phyloP scores from a whole-genome alignment of 2,888 invertebrate species.

The Leptura quadrifasciata region DNA sequence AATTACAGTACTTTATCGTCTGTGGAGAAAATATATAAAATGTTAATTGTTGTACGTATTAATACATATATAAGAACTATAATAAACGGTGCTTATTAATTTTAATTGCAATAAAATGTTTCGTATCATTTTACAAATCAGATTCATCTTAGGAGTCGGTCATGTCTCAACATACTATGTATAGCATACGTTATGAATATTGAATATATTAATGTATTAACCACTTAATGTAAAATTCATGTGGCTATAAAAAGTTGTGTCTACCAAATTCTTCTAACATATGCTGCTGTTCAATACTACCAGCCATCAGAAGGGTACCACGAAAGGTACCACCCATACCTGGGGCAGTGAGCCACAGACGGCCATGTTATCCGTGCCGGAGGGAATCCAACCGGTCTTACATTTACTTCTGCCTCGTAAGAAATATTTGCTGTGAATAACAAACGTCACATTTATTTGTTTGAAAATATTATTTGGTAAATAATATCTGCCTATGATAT shows the following conservation, averaged over 20 bases:
- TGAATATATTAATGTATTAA: not conserved
- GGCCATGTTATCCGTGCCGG: conserved; percentile 43
- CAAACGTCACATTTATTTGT: conserved; percentile 2
- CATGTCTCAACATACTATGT: not conserved
- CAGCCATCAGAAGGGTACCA: conserved; percentile 34
- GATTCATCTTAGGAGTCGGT: not conserved
- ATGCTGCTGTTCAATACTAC: conserved; percentile 30
- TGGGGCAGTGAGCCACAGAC: conserved; percentile 31
- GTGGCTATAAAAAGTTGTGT: conserved; percentile 11
- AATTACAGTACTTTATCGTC: conserved; percentile 19
- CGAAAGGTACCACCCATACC: conserved; percentile 36
- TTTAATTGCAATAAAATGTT: conserved; percentile 13
- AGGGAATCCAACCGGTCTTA: conserved; percentile 59
- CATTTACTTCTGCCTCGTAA: conserved; percentile 54
- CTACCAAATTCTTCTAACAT: conserved; percentile 36
- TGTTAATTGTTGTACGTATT: conserved; percentile 18
- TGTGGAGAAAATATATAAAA: conserved; percentile 27
- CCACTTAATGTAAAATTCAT: conserved; percentile 7
- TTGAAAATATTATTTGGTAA: not conserved
- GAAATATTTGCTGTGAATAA: conserved; percentile 32
- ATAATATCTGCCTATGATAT: no score
- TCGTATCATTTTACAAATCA: not conserved
- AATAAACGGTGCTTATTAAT: not conserved
- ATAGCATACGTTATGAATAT: not conserved
- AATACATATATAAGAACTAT: not conserved